Conservation (phyloP, 2,888 invertebrate species). For the Drosophila kambysellisi region DNA sequence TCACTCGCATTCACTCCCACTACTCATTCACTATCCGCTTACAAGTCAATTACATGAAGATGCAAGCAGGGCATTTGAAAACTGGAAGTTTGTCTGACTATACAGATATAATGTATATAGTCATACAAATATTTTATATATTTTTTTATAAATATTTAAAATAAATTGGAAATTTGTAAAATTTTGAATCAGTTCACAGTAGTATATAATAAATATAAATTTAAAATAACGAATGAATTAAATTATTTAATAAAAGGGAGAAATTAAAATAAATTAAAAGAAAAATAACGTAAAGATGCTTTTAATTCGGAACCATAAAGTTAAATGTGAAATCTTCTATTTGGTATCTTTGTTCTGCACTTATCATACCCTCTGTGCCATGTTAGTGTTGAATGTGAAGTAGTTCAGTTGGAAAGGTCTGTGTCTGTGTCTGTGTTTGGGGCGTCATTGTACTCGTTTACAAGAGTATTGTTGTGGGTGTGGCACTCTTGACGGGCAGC, state of each 20-base stretch:
- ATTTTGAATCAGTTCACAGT: background rate
- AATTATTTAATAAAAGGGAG: background rate
- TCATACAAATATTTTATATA: background rate
- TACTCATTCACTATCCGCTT: conserved; percentile 21
- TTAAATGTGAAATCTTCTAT: background rate
- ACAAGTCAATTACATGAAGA: conserved; percentile 19
- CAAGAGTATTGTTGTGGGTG: conserved; percentile 27
- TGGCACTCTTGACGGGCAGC: conserved; percentile 21
- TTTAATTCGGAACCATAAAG: background rate
- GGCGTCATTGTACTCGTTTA: conserved; percentile 18
- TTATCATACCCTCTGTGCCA: background rate
- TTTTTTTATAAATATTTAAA: too few relatives aligned
- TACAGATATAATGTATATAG: background rate
- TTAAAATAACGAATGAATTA: background rate
- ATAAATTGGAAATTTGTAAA: background rate
- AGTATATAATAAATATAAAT: background rate
- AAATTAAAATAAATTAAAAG: background rate
- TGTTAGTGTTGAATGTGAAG: conserved; percentile 10
- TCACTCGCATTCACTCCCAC: conserved; percentile 17
- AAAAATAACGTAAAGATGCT: too few relatives aligned
- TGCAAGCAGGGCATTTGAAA: background rate
- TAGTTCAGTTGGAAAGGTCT: conserved; percentile 1
- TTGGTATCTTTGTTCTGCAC: background rate
- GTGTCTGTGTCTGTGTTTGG: conserved; percentile 1
- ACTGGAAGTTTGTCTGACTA: background rate